These are phyloP conservation scores for Trachelus tabidus DNA, from an alignment of 2,888 invertebrate genomes.

Conservation along the genomic window DNA sequence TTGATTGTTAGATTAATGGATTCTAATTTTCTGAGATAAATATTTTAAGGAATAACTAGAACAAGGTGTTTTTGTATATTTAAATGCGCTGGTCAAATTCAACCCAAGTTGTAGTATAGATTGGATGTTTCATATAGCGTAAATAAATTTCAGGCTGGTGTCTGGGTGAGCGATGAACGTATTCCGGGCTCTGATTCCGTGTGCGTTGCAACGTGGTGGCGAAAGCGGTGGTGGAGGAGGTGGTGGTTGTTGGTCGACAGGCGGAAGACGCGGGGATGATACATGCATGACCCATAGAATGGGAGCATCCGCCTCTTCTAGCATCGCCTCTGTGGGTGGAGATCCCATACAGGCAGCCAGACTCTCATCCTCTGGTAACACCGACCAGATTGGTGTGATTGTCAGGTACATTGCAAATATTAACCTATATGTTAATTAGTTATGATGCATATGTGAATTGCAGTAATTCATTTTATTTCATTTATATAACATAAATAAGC, in stretches of 20 bases:
- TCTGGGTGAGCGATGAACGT: constrained; percentile 73
- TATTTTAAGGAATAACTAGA: background rate
- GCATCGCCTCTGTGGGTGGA: constrained; percentile 62
- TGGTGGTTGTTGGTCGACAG: constrained; percentile 30
- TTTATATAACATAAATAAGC: constrained; percentile 42
- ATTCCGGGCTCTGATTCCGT: constrained; percentile 71
- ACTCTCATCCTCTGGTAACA: constrained; percentile 61
- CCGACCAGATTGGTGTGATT: constrained; percentile 61
- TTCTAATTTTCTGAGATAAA: background rate
- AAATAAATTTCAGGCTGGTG: constrained; percentile 65
- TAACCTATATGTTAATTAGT: background rate
- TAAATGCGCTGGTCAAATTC: background rate
- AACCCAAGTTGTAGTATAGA: background rate
- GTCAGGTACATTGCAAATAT: constrained; percentile 49
- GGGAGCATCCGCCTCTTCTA: constrained; percentile 65
- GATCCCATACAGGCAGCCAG: constrained; percentile 64
- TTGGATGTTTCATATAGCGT: background rate
- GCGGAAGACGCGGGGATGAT: constrained; percentile 43
- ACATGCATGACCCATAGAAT: constrained; percentile 65
- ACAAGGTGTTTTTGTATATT: background rate
- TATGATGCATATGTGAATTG: background rate
- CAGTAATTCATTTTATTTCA: constrained; percentile 23
- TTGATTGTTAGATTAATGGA: background rate
- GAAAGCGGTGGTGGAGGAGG: constrained; percentile 51
- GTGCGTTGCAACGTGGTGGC: constrained; percentile 70